A percentile compares a stretch with the other conserved stretches of the same genome.
Conservation (phyloP, 1,140 invertebrate species). For the Musca vetustissima region DNA sequence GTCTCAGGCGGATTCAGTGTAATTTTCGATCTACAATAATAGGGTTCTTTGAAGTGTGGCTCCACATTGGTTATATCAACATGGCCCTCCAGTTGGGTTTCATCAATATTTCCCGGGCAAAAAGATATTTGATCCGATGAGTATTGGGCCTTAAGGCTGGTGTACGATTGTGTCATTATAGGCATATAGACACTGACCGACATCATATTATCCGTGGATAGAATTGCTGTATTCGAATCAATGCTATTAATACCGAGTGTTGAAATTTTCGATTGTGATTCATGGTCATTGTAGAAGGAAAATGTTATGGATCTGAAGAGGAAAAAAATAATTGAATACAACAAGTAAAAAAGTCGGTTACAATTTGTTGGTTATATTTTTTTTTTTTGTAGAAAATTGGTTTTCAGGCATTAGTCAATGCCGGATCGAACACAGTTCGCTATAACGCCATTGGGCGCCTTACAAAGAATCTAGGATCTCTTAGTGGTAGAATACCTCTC, state of each 20-base stretch:
- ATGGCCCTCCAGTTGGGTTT: slow-evolving; percentile 20
- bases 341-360: too few relatives aligned
- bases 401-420: too few relatives aligned
- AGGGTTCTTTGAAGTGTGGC: slow-evolving; percentile 10
- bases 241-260: slow-evolving; percentile 29
- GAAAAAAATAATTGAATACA: too few relatives aligned
- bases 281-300: slow-evolving; percentile 17
- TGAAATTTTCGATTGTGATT: slow-evolving; percentile 31
- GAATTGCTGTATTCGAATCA: slow-evolving; percentile 30
- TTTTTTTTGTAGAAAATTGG: too few relatives aligned
- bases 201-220: slow-evolving; percentile 47
- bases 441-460: too few relatives aligned
- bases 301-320: background rate
- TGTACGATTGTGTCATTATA: background rate
- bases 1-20: slow-evolving; percentile 27
- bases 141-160: slow-evolving; percentile 28
- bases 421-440: too few relatives aligned
- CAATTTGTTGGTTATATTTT: too few relatives aligned
- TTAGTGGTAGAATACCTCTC: too few relatives aligned
- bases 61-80: slow-evolving; percentile 30
- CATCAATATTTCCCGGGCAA: slow-evolving; percentile 40
- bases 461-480: too few relatives aligned
- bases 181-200: slow-evolving; percentile 24
- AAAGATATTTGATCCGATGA: slow-evolving; percentile 31
- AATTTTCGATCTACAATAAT: slow-evolving; percentile 36